These are phyloP conservation scores for Vollenhovia emeryi DNA, from an alignment of 1,140 invertebrate species.

Conservation along the genomic window DNA sequence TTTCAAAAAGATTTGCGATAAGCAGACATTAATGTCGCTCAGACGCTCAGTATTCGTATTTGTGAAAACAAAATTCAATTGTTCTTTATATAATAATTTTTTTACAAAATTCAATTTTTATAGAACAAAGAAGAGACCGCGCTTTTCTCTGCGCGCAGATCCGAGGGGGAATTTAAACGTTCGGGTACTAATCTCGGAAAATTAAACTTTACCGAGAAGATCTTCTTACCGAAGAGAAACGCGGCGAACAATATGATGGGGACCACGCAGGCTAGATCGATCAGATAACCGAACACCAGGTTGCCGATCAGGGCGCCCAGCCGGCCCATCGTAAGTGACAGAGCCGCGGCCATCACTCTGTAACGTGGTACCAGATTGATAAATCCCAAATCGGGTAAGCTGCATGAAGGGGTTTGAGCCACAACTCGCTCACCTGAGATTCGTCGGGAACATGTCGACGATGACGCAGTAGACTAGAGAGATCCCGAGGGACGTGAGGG, in stretches of 20 bases:
- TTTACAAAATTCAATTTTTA: too few relatives aligned
- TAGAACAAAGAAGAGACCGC: not conserved
- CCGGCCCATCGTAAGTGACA: slow-evolving; percentile 90
- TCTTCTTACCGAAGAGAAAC: slow-evolving; percentile 89
- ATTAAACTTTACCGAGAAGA: not conserved
- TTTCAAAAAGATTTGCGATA: too few relatives aligned
- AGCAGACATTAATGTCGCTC: too few relatives aligned
- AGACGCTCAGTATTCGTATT: not conserved
- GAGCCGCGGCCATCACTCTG: slow-evolving; percentile 91
- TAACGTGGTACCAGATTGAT: not conserved
- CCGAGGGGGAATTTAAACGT: not conserved
- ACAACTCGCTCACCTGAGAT: slow-evolving; percentile 87
- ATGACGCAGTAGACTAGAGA: slow-evolving; percentile 91
- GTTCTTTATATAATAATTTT: not conserved
- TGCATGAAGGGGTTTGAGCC: not conserved
- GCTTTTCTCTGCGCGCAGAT: not conserved
- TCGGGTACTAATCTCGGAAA: not conserved
- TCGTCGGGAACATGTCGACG: slow-evolving; percentile 92
- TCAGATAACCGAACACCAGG: slow-evolving; percentile 89
- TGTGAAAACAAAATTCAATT: not conserved
- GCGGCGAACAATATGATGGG: slow-evolving; percentile 89
- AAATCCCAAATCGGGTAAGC: slow-evolving; percentile 14
- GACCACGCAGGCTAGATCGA: slow-evolving; percentile 90
- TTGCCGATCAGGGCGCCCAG: slow-evolving; percentile 89
- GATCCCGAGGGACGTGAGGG: slow-evolving; percentile 90